Evolutionary conservation across 2,113 vertebrate species (phyloP), one percentile per base, ranked within the genome.

Genomic region (Petroica traversi): DNA sequence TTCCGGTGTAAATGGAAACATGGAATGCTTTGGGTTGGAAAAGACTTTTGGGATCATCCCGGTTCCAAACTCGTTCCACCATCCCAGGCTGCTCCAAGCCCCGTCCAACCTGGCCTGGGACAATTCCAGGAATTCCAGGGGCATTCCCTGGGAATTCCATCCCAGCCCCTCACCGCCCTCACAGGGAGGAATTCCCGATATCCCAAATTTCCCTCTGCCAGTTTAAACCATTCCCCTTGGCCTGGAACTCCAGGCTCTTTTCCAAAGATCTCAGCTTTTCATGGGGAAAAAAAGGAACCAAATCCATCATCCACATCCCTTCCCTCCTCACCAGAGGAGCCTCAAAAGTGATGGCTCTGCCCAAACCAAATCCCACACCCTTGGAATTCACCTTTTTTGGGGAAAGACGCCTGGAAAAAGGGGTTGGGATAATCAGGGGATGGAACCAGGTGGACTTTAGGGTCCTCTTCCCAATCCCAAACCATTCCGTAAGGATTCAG

Each of bases 341-440:
- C 66, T 33, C 72, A 6, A 17, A 2, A 55, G 40, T 0, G 19
- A n/a, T 1, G 49, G 29, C 34, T 38, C 46, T 13, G 38, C 81
- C 38, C 3, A 19, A 67, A 82, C 7, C 48, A 59, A 69, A 64
- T 5, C 45, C 66, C 36, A 29, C 5, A 2, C 38, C 38, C 59
- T 1, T 0, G 34, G 48, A 79, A 87, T 34, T 24, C 34, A 16
- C 16, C 40, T 11, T 25, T 15, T n/a, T 12, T 40, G 59, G 33
- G 24, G 41, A 54, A 54, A 34, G 3, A 34, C 33, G 38, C 14
- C 23, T 11, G 19, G 17, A 58, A 0, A 1, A 25, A 45, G 33
- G 20, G 31, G 8, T 2, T 8, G 34, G 48, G 43, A 22, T 7
- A 6, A 14, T 4, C 2, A 1, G 29, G 52, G 23, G 11, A 23